A percentile compares a stretch with the other conserved stretches of the same genome.
phyloP scores from a whole-genome alignment of 2,797 vertebrate species.

The Thunnus albacares region DNA sequence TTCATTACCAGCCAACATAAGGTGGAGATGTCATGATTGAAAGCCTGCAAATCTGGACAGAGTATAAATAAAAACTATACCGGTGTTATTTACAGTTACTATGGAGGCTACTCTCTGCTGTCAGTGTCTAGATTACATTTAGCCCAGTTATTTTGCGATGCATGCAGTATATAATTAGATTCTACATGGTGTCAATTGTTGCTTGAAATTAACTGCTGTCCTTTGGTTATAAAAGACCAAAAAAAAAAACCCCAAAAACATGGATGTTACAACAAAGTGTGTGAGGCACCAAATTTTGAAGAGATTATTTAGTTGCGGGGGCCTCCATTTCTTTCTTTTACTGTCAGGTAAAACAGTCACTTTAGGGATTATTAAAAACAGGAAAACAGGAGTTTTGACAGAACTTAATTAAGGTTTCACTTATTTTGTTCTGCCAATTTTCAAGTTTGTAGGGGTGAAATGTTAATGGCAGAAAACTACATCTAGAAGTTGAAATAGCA shows the following conservation, averaged over 20 bases:
- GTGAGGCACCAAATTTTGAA: neutral
- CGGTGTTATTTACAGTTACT: constrained; percentile 1
- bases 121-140: neutral
- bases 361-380: neutral
- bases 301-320: neutral
- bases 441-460: constrained; percentile 5
- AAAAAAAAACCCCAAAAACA: neutral
- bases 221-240: neutral
- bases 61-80: neutral
- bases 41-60: neutral
- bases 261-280: neutral
- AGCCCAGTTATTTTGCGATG: constrained; percentile 6
- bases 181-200: constrained; percentile 11
- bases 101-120: neutral
- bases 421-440: constrained; percentile 6
- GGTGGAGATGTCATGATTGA: neutral
- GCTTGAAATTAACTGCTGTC: constrained; percentile 16
- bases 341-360: constrained; percentile 5
- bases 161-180: constrained; percentile 25
- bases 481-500: neutral
- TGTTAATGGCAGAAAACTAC: neutral
- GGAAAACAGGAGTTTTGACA: neutral
- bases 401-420: constrained; percentile 22
- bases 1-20: neutral
- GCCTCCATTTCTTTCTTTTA: neutral